A percentile compares a stretch with the other conserved stretches of the same genome.
These are phyloP conservation scores for Ploceus nigricollis DNA, from an alignment of 2,113 vertebrate species.

Conservation along the genomic window DNA sequence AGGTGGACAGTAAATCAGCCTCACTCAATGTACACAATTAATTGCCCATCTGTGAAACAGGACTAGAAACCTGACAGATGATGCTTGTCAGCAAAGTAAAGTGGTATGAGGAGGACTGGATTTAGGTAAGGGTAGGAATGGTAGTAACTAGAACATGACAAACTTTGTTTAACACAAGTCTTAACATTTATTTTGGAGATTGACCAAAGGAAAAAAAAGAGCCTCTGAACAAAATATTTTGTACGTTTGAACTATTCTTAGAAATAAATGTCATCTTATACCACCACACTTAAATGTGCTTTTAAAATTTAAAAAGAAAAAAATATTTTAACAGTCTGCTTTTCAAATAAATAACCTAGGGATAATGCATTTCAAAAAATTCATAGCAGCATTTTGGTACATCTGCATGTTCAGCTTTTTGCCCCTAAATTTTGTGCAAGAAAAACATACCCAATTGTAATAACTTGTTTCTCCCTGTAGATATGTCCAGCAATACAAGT, in stretches of 20 bases:
- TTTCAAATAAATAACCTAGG: background rate
- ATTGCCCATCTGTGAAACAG: background rate
- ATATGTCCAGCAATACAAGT: background rate
- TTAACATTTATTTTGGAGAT: background rate
- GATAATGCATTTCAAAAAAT: background rate
- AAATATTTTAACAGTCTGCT: background rate
- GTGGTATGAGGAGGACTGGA: background rate
- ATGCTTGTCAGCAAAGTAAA: background rate
- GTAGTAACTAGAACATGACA: background rate
- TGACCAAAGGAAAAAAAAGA: background rate
- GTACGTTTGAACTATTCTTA: background rate
- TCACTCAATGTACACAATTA: background rate
- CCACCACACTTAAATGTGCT: background rate
- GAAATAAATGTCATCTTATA: background rate
- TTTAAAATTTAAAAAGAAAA: background rate
- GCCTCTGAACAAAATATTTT: background rate
- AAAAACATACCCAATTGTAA: background rate
- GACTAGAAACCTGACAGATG: conserved; percentile 2
- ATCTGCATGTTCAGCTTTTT: background rate
- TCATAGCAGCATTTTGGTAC: background rate
- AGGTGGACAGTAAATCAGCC: conserved; percentile 35
- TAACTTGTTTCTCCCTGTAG: background rate
- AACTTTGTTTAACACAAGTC: background rate
- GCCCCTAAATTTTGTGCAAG: background rate
- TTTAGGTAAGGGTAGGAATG: background rate